Conservation (phyloP, 1,140 invertebrate genomes). For the Saxidomus purpurata region DNA sequence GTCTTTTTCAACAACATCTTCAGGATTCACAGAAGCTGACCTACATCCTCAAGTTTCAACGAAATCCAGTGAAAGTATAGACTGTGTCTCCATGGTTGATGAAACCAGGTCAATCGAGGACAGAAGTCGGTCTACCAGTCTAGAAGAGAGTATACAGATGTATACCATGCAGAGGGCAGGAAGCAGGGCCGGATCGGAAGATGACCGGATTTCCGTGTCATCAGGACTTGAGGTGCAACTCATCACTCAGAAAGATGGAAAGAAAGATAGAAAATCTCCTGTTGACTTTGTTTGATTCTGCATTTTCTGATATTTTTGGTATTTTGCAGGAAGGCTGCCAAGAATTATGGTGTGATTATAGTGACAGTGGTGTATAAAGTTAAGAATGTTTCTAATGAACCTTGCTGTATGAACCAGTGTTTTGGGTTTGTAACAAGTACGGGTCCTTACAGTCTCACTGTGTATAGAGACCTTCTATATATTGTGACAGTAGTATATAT, state of each 20-base stretch:
- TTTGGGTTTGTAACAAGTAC: too few species aligned
- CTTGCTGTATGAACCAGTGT: too few species aligned
- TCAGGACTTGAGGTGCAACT: not conserved
- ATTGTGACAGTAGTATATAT: too few species aligned
- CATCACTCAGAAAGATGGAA: conserved; percentile 17
- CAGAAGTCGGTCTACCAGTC: not conserved
- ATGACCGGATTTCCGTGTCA: too few species aligned
- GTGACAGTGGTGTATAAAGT: too few species aligned
- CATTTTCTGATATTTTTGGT: too few species aligned
- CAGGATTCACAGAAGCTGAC: conserved; percentile 1
- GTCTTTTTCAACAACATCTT: not conserved
- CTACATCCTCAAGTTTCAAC: not conserved
- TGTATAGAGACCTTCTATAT: too few species aligned
- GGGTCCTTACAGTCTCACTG: too few species aligned
- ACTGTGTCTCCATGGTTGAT: conserved; percentile 19
- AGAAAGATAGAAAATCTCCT: not conserved
- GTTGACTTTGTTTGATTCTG: not conserved
- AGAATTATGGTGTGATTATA: too few species aligned
- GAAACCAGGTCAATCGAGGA: not conserved
- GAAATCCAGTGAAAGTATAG: not conserved
- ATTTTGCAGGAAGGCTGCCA: too few species aligned
- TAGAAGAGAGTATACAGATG: conserved; percentile 45
- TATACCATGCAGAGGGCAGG: not conserved
- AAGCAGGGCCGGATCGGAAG: not conserved
- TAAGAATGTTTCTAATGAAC: too few species aligned